phyloP scores from a whole-genome alignment of 1,140 invertebrate genomes.

The Halesus radiatus region DNA sequence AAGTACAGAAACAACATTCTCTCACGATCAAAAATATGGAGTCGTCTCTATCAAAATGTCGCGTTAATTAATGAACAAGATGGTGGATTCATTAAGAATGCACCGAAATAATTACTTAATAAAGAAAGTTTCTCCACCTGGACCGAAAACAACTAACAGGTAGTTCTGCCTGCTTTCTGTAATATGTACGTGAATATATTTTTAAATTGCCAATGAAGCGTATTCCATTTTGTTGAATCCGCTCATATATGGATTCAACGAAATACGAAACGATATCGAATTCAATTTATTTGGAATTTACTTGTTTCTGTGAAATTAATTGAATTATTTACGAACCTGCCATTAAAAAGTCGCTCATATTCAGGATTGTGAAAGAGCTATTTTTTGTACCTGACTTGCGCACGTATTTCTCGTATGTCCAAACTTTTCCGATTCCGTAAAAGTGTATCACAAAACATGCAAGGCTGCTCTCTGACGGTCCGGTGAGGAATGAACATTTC shows the following conservation, averaged over 20 bases:
- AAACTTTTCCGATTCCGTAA: too few species aligned
- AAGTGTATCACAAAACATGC: too few species aligned
- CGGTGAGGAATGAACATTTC: too few species aligned
- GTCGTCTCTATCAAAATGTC: neutral
- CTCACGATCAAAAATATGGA: too few species aligned
- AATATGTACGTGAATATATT: neutral
- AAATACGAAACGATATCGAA: neutral
- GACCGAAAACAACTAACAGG: neutral
- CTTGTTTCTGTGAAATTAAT: neutral
- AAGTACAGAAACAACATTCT: too few species aligned
- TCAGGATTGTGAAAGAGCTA: neutral
- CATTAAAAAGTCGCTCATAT: neutral
- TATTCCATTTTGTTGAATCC: neutral
- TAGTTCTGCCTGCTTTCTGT: neutral
- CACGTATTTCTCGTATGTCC: too few species aligned
- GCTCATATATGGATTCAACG: neutral
- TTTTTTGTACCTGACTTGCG: too few species aligned
- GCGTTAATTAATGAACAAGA: neutral
- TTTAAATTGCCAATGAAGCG: neutral
- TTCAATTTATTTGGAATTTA: neutral
- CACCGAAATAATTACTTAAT: slow-evolving; percentile 15
- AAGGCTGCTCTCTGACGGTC: too few species aligned
- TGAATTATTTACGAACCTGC: slow-evolving; percentile 3
- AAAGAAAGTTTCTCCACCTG: slow-evolving; percentile 7
- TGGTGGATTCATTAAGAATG: neutral